Conservation (phyloP, 1,140 invertebrate genomes). For the Papilio glaucus region DNA sequence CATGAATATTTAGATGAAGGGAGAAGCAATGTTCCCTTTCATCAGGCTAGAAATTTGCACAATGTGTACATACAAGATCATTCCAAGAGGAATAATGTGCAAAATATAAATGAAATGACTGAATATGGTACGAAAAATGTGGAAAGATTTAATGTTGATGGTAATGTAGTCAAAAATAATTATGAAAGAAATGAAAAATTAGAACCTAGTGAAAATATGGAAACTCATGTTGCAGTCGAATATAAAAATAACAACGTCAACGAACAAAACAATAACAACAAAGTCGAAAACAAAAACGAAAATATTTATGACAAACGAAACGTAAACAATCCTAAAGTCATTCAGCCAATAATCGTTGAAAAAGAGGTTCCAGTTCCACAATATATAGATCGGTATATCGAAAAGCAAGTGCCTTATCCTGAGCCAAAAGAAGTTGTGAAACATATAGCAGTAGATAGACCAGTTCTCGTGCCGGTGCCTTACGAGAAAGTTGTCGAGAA, state of each 20-base stretch:
- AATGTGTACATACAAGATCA: conserved; percentile 66
- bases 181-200: conserved; percentile 58
- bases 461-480: conserved; percentile 80
- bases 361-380: conserved; percentile 83
- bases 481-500: conserved; percentile 80
- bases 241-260: conserved; percentile 44
- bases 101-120: conserved; percentile 65
- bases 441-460: conserved; percentile 79
- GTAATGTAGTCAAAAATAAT: conserved; percentile 43
- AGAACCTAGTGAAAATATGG: conserved; percentile 62
- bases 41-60: conserved; percentile 57
- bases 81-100: conserved; percentile 62
- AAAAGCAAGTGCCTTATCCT: conserved; percentile 83
- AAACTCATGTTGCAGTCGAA: conserved; percentile 57
- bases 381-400: conserved; percentile 82
- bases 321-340: conserved; percentile 52
- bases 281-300: conserved; percentile 54
- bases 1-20: conserved; percentile 81
- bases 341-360: conserved; percentile 81
- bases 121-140: conserved; percentile 55
- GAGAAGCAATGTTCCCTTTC: conserved; percentile 58
- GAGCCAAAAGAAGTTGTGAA: conserved; percentile 80
- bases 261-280: conserved; percentile 30
- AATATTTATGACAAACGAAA: conserved; percentile 49
- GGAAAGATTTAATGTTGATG: conserved; percentile 49